Evolutionary conservation across 1,140 invertebrate genomes (phyloP).

Genomic region (Venturia canescens): DNA sequence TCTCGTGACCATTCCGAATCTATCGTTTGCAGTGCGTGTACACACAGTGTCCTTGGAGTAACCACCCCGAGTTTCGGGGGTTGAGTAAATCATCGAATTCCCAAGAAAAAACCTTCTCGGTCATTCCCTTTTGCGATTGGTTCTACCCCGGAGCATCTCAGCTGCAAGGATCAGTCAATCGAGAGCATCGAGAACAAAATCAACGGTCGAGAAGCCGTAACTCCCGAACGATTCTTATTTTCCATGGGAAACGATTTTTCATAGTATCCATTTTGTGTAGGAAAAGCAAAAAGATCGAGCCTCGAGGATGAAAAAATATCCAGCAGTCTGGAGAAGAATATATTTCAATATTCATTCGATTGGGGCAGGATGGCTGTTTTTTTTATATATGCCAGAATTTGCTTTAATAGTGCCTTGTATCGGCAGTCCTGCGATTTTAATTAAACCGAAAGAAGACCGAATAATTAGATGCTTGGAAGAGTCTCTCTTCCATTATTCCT

Average conservation of each 20-base stretch:
- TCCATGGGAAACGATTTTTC: too few relatives aligned
- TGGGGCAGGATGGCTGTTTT: background rate
- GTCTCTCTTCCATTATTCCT: conserved; percentile 25
- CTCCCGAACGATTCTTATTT: too few relatives aligned
- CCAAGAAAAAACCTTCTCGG: background rate
- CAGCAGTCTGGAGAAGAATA: background rate
- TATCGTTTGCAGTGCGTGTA: conserved; percentile 41
- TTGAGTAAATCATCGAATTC: too few relatives aligned
- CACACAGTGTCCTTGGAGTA: background rate
- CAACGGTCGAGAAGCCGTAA: too few relatives aligned
- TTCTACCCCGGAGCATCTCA: too few relatives aligned
- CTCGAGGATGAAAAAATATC: too few relatives aligned
- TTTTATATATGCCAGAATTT: background rate
- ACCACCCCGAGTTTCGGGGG: too few relatives aligned
- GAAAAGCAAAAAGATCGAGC: too few relatives aligned
- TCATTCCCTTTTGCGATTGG: too few relatives aligned
- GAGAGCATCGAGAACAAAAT: too few relatives aligned
- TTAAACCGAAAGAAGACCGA: conserved; percentile 74
- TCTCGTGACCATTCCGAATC: conserved; percentile 60
- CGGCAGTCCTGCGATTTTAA: conserved; percentile 71
- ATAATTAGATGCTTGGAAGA: conserved; percentile 64
- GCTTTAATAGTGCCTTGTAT: conserved; percentile 55
- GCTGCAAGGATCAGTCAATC: too few relatives aligned
- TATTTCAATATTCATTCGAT: background rate
- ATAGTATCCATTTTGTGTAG: too few relatives aligned